Base-by-base conservation (phyloP, 2,113 vertebrate species). In the Anoura caudifer region DNA sequence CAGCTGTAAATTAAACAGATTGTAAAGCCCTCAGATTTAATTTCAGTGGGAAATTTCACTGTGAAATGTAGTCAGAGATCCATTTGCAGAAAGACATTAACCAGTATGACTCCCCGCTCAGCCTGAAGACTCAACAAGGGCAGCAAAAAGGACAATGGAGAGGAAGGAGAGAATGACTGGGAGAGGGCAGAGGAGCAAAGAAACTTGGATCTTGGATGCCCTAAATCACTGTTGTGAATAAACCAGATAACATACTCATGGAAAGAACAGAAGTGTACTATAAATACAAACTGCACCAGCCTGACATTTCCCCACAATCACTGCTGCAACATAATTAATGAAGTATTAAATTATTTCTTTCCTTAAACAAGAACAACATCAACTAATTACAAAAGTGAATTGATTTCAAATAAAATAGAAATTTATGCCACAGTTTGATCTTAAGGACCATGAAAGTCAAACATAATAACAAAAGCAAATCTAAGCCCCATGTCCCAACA, bases 21-120 rank as follows among this genome's bases (percentile, higher is more conserved):
- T 73, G 65, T 13, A 14, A 84, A 93, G 56, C 47, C 26, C 90
- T 83, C 50, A 6, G 47, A 87, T 90, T 91, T n/a, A 15, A 95
- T 95, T 91, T 83, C 91, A 94, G 85, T 93, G 91, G 81, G 91
- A 97, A 92, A 92, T 96, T 90, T 93, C 76, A 76, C 72, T 77
- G 92, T 81, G 87, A 93, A 91, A 89, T 80, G 45, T 45, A 89
- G 75, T 81, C 77, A 19, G 61, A 85, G 41, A 87, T 80, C 63
- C 69, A 47, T 70, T 70, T 80, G 45, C 69, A 87, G 80, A 88
- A 85, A 97, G 69, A 67, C 63, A 69, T 95, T 87, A 91, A 96
- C 28, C 86, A 90, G 61, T 84, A 17, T 38, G 84, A 70, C 69
- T 90, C 82, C 77, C 59, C 69, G 8, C 63, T 91, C 47, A 14